phyloP scores from a whole-genome alignment of 2,797 vertebrate genomes.

The Amniataba percoides region DNA sequence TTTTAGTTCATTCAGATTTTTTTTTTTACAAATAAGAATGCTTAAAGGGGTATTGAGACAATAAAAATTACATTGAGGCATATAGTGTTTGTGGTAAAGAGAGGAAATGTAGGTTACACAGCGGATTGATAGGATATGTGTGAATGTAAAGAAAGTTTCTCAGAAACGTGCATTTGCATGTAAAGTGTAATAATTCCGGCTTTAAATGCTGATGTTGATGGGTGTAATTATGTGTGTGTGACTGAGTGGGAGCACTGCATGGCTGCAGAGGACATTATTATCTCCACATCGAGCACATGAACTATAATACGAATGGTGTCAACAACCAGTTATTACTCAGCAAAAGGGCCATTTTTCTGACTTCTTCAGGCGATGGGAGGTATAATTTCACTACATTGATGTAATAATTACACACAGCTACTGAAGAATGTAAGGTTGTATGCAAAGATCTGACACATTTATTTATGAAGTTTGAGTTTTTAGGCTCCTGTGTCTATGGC shows the following conservation, averaged over 20 bases:
- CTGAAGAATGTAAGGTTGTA: slow-evolving; percentile 15
- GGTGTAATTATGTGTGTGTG: slow-evolving; percentile 18
- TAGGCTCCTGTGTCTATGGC: background rate
- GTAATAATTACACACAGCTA: slow-evolving; percentile 31
- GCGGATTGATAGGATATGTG: background rate
- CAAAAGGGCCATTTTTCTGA: slow-evolving; percentile 24
- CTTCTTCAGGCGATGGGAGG: slow-evolving; percentile 29
- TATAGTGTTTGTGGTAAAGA: background rate
- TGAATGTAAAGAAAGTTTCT: background rate
- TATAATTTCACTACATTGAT: slow-evolving; percentile 20
- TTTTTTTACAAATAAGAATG: slow-evolving; percentile 9
- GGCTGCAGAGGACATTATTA: slow-evolving; percentile 1
- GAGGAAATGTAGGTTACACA: slow-evolving; percentile 4
- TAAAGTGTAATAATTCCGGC: background rate
- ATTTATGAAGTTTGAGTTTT: background rate
- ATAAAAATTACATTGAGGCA: background rate
- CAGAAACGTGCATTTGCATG: background rate
- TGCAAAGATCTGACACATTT: slow-evolving; percentile 7
- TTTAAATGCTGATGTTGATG: background rate
- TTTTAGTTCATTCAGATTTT: too few relatives aligned
- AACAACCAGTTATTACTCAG: slow-evolving; percentile 32
- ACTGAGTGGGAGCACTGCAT: background rate
- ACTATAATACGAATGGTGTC: slow-evolving; percentile 3
- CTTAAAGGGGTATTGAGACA: background rate
- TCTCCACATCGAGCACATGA: slow-evolving; percentile 5